Evolutionary conservation across 1,140 invertebrate species (phyloP).

Genomic region (Physella acuta): DNA sequence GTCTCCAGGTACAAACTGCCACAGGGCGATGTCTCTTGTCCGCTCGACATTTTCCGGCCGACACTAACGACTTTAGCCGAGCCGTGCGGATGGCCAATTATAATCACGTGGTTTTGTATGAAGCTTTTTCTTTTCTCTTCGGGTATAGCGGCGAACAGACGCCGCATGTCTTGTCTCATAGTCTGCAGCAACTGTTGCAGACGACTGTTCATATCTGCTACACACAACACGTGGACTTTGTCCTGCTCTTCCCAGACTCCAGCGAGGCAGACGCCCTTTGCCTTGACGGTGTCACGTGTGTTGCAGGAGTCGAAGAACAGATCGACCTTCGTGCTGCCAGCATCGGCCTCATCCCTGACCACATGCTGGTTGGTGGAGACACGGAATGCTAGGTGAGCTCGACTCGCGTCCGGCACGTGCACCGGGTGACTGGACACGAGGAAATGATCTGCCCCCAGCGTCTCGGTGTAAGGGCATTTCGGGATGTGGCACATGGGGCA

Average conservation of each 20-base stretch:
- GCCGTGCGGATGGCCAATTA: not conserved
- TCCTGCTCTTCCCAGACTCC: slow-evolving; percentile 1
- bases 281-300: not conserved
- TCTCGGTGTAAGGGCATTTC: not conserved
- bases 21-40: not conserved
- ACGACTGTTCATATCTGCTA: not conserved
- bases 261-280: not conserved
- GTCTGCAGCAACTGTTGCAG: not conserved
- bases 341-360: not conserved
- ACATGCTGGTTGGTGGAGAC: slow-evolving; percentile 4
- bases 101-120: not conserved
- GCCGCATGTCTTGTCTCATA: not conserved
- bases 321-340: not conserved
- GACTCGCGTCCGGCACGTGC: not conserved
- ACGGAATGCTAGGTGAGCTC: slow-evolving; percentile 5
- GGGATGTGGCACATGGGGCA: not conserved
- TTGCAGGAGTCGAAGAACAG: not conserved
- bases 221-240: slow-evolving; percentile 1
- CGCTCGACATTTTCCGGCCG: not conserved
- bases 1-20: not conserved
- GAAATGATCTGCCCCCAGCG: not conserved
- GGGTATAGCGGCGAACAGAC: not conserved
- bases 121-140: not conserved
- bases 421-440: not conserved
- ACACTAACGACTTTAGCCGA: not conserved